Evolutionary conservation across 2,797 vertebrate species (phyloP), one percentile per base, ranked within the genome.

Genomic region (Cyclopterus lumpus): DNA sequence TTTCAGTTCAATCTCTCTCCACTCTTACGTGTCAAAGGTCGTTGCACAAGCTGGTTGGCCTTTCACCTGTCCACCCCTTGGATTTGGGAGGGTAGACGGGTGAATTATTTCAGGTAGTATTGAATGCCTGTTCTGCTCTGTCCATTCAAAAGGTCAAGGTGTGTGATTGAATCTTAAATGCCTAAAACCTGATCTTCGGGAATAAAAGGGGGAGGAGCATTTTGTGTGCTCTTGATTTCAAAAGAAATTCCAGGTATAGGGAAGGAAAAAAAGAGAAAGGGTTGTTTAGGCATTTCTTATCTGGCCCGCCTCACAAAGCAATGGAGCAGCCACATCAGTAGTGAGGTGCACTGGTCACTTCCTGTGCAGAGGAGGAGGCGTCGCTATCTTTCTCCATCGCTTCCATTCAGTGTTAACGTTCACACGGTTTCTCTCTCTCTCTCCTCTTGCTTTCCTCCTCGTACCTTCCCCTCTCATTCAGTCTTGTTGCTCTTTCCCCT

Each of bases 401-500:
- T 88, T 92, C 92, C 88, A 88, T 88, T 85, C 86, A 70, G 73
- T 73, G 93, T 93, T 94, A 93, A 94, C 91, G 92, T 93, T 94
- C 92, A 93, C 94, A 91, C 87, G n/a, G 75, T 86, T 72, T 86
- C 70, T 72, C 26, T 49, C 75, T 58, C 71, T 69, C 62, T 67
- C 70, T 70, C 66, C 67, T n/a, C 28, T 6, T 16, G 6, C 81
- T 79, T 74, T 78, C 67, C 70, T 73, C 73, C 12, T 78, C 76
- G 59, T 28, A 38, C 63, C 22, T 53, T 15, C 49, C 68, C 66
- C 77, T 77, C 84, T 82, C 83, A 66, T 53, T 66, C 42, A 48
- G 8, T 48, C 59, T 28, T 75, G 71, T 75, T 32, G 54, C 77
- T 61, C 71, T 70, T 64, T 64, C 67, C 69, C 62, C 63, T 75